Conservation (phyloP, 2,113 vertebrate species). For the Andinoacara biseriatus region DNA sequence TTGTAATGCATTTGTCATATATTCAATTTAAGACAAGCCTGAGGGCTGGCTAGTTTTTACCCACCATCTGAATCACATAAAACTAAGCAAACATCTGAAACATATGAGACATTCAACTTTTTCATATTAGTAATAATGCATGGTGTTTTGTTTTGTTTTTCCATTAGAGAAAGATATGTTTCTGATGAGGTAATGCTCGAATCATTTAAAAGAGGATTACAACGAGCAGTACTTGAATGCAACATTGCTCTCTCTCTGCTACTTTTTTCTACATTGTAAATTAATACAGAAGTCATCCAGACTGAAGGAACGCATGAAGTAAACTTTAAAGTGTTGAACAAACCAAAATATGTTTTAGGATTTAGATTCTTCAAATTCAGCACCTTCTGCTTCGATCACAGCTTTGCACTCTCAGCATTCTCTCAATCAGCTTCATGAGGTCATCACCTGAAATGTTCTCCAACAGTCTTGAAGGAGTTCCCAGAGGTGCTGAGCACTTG, state of each 20-base stretch:
- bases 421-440: no score
- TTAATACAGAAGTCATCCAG: no score
- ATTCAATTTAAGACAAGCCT: not conserved
- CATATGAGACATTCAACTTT: not conserved
- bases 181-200: not conserved
- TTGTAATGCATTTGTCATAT: not conserved
- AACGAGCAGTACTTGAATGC: not conserved
- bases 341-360: no score
- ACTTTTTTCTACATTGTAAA: no score
- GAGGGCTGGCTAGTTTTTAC: not conserved
- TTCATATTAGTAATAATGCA: not conserved
- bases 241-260: not conserved
- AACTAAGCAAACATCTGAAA: not conserved
- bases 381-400: no score
- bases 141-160: not conserved
- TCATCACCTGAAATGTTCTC: no score
- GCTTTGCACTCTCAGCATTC: no score
- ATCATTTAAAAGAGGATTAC: not conserved
- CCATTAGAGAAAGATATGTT: not conserved
- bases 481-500: no score
- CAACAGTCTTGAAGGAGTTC: no score
- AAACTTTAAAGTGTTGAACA: no score
- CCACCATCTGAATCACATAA: not conserved
- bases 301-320: no score
- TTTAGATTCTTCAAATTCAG: no score